phyloP scores from a whole-genome alignment of 2,113 vertebrate species.

The Charina bottae region DNA sequence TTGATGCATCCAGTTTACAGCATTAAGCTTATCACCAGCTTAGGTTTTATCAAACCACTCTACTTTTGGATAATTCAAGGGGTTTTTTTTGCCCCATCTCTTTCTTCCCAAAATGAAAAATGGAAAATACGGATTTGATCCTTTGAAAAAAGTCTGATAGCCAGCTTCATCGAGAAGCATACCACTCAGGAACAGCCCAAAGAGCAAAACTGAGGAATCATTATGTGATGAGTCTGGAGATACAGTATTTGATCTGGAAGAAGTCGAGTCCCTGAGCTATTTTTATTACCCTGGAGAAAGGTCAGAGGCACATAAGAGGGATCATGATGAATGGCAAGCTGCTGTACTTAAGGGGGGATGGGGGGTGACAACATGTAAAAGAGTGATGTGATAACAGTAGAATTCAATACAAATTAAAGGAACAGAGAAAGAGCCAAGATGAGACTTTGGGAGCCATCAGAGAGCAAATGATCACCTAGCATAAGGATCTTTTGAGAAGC shows the following conservation, averaged over 20 bases:
- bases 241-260: conserved; percentile 55
- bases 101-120: background rate
- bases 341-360: background rate
- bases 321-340: conserved; percentile 37
- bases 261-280: conserved; percentile 26
- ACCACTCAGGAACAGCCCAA: background rate
- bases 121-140: background rate
- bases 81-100: too few species aligned
- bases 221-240: conserved; percentile 34
- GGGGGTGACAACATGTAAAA: background rate
- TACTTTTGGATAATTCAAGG: background rate
- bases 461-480: background rate
- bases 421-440: background rate
- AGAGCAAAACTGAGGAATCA: conserved; percentile 17
- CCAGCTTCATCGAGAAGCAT: background rate
- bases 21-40: too few species aligned
- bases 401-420: conserved; percentile 23
- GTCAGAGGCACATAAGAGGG: conserved; percentile 55
- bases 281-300: conserved; percentile 56
- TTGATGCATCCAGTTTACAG: background rate
- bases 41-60: too few species aligned
- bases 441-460: conserved; percentile 5
- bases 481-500: background rate
- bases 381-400: background rate
- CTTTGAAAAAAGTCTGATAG: background rate